phyloP scores from a whole-genome alignment of 2,888 invertebrate genomes.

The Parasteatoda lunata region DNA sequence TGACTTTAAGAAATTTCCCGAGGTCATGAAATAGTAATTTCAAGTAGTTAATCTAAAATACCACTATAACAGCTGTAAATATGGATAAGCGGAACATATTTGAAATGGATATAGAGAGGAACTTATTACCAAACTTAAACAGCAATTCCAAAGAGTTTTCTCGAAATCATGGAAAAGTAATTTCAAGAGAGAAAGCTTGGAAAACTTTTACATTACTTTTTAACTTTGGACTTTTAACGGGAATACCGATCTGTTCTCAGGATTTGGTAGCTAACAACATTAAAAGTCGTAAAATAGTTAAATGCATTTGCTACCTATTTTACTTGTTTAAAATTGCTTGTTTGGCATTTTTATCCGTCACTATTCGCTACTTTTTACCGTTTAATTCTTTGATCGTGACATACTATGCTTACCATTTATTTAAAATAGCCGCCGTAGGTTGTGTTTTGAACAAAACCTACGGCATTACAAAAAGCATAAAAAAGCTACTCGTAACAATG shows the following conservation, averaged over 20 bases:
- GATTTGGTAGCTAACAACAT: too few species aligned
- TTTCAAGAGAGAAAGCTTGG: too few species aligned
- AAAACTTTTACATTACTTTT: not conserved
- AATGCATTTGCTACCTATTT: not conserved
- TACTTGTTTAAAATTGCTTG: not conserved
- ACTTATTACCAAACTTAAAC: too few species aligned
- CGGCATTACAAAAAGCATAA: not conserved
- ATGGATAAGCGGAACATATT: too few species aligned
- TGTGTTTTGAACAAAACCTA: not conserved
- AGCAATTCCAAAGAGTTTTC: too few species aligned
- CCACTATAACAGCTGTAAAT: too few species aligned
- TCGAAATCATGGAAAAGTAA: too few species aligned
- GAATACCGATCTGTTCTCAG: not conserved
- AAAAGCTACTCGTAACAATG: not conserved
- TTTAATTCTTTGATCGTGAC: conserved; percentile 23
- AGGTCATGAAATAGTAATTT: too few species aligned
- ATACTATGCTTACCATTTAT: conserved; percentile 6
- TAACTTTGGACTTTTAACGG: not conserved
- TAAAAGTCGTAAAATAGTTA: not conserved
- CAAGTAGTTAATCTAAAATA: too few species aligned
- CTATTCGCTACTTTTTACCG: not conserved
- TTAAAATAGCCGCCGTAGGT: not conserved
- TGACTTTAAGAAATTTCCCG: too few species aligned
- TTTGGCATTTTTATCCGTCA: conserved; percentile 3
- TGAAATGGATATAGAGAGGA: too few species aligned